These are phyloP conservation scores for Lanius ludovicianus DNA, from an alignment of 2,113 vertebrate genomes.

Conservation along the genomic window DNA sequence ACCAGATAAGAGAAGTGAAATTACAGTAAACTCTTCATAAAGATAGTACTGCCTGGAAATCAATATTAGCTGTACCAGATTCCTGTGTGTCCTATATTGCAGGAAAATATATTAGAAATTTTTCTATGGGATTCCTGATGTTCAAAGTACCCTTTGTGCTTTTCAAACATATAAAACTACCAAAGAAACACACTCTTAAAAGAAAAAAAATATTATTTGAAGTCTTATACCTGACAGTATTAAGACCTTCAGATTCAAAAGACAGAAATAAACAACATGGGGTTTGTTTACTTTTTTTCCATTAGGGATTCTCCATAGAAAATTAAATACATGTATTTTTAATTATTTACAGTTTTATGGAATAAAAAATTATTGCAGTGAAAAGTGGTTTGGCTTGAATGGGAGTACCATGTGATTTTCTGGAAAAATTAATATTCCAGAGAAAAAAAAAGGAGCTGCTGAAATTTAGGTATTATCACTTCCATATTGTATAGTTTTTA, in stretches of 20 bases:
- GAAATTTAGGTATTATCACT: background rate
- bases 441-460: background rate
- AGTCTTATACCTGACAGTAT: background rate
- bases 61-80: background rate
- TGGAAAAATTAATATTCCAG: background rate
- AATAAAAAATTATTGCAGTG: background rate
- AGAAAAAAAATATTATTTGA: background rate
- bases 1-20: background rate
- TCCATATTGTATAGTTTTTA: background rate
- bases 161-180: background rate
- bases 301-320: too few relatives aligned
- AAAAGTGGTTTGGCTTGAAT: background rate
- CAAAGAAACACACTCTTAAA: background rate
- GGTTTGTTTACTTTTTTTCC: too few relatives aligned
- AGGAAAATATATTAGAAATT: background rate
- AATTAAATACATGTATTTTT: background rate
- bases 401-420: background rate
- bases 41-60: background rate
- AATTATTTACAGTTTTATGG: background rate
- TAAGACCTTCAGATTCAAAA: background rate
- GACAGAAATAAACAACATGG: background rate
- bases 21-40: background rate
- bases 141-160: background rate
- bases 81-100: background rate
- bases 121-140: background rate